Evolutionary conservation across 2,113 vertebrate genomes (phyloP).

Genomic region (Gymnocephalus cernua): DNA sequence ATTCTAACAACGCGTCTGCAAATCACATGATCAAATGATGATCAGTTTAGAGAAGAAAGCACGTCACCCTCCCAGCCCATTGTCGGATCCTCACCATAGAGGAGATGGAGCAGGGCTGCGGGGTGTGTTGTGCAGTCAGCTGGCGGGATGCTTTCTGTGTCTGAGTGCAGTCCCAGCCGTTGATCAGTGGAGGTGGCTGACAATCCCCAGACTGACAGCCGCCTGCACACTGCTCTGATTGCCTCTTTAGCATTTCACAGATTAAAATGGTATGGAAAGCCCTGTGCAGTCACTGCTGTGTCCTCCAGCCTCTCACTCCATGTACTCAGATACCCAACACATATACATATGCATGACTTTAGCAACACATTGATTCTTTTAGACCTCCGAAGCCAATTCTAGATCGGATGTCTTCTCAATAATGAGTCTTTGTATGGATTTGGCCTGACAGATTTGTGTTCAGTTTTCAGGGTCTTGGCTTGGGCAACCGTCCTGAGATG

Average conservation of each 20-base stretch:
- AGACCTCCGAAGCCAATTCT: constrained; percentile 45
- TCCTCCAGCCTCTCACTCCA: constrained; percentile 1
- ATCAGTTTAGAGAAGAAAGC: neutral
- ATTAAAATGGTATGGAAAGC: constrained; percentile 72
- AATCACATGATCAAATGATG: neutral
- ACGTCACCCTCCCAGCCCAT: no score
- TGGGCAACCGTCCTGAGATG: constrained; percentile 8
- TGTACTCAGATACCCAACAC: constrained; percentile 56
- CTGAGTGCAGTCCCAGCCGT: constrained; percentile 16
- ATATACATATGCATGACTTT: constrained; percentile 71
- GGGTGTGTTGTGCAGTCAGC: neutral
- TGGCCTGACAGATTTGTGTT: constrained; percentile 3
- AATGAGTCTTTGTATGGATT: constrained; percentile 51
- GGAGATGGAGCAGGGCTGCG: neutral
- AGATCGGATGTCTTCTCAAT: constrained; percentile 38
- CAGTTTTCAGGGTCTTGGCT: neutral
- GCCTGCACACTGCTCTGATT: constrained; percentile 66
- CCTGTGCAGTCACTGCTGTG: constrained; percentile 47
- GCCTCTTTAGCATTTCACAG: constrained; percentile 78
- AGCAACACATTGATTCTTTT: constrained; percentile 61
- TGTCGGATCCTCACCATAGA: neutral
- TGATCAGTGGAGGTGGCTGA: constrained; percentile 61
- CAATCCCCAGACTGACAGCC: constrained; percentile 51
- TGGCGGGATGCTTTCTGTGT: constrained; percentile 27
- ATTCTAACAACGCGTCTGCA: neutral